phyloP scores from a whole-genome alignment of 53 echinoderm and acorn worm genomes.

The Antedon mediterranea region DNA sequence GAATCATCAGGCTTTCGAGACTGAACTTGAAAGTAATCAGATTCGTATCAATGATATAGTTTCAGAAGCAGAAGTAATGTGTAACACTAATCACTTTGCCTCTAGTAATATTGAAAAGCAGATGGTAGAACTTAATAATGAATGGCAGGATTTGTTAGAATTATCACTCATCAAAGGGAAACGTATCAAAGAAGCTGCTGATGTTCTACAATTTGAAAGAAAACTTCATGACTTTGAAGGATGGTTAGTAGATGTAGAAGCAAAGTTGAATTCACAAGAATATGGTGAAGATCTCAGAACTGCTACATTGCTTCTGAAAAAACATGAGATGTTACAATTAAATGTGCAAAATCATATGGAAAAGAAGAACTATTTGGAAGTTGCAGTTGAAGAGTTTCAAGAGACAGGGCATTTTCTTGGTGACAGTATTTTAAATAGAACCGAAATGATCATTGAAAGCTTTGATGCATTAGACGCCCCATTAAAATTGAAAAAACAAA shows the following conservation, averaged over 20 bases:
- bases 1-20: constrained; percentile 75
- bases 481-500: constrained; percentile 21
- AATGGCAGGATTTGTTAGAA: constrained; percentile 48
- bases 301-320: constrained; percentile 60
- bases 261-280: constrained; percentile 49
- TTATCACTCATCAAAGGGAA: constrained; percentile 51
- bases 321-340: constrained; percentile 38
- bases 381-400: constrained; percentile 7
- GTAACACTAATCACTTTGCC: constrained; percentile 47
- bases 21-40: constrained; percentile 61
- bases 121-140: constrained; percentile 38
- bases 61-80: constrained; percentile 56
- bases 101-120: constrained; percentile 45
- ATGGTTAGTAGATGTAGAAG: constrained; percentile 61
- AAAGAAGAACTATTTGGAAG: constrained; percentile 36
- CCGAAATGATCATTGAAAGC: constrained; percentile 29
- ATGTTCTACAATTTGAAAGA: constrained; percentile 57
- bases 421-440: constrained; percentile 31
- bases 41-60: constrained; percentile 50
- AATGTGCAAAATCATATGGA: background rate
- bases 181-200: constrained; percentile 36
- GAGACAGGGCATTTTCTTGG: constrained; percentile 37
- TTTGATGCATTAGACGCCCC: constrained; percentile 46
- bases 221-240: constrained; percentile 45
- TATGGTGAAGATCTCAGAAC: constrained; percentile 70